A percentile compares a stretch with the other conserved stretches of the same genome.
phyloP scores from a whole-genome alignment of 2,113 vertebrate genomes.

The Megaceryle maxima region DNA sequence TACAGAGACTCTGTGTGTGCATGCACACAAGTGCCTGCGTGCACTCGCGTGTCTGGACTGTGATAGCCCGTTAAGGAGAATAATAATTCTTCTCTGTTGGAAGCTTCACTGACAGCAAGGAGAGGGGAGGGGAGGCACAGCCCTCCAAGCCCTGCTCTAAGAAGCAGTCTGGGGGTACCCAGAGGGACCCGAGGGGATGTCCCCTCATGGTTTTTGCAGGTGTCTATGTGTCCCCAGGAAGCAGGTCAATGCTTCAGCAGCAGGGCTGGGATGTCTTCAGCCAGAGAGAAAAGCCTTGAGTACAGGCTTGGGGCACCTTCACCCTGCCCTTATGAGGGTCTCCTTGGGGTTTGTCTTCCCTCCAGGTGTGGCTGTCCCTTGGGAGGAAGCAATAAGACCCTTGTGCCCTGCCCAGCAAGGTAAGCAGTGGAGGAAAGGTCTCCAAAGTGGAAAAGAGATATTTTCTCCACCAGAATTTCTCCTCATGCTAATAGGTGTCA shows the following conservation, averaged over 20 bases:
- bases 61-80: not conserved
- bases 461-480: not conserved
- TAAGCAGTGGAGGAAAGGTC: not conserved
- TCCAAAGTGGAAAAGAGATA: not conserved
- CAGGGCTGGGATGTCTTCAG: not conserved
- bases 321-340: rapidly evolving
- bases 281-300: not conserved
- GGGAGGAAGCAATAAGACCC: not conserved
- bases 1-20: not conserved
- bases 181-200: rapidly evolving
- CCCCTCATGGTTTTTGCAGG: not conserved
- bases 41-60: not conserved
- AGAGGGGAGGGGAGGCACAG: not conserved
- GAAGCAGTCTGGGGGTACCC: not conserved
- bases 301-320: not conserved
- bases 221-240: not conserved
- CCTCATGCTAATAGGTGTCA: not conserved
- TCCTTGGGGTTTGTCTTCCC: rapidly evolving
- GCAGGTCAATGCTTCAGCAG: not conserved
- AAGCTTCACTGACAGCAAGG: not conserved
- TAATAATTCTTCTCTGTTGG: not conserved
- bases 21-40: not conserved
- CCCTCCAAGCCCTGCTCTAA: rapidly evolving
- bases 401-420: not conserved
- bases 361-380: not conserved